A percentile compares a stretch with the other conserved stretches of the same genome.
phyloP scores from a whole-genome alignment of 2,888 invertebrate genomes.

The Entomobrya proxima region DNA sequence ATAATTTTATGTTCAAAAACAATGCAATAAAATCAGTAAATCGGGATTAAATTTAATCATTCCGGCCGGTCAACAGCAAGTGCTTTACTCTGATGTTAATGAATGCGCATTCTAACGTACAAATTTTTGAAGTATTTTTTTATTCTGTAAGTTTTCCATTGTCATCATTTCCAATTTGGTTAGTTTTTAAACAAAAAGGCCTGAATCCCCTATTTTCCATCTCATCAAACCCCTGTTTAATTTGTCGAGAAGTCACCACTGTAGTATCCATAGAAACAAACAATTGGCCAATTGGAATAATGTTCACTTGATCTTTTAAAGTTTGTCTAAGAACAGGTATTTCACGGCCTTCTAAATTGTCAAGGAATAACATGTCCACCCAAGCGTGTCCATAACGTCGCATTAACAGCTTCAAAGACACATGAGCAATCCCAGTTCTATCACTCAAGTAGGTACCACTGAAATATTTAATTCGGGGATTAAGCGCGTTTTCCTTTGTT shows the following conservation, averaged over 20 bases:
- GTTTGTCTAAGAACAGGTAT: neutral
- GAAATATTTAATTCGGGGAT: neutral
- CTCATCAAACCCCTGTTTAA: neutral
- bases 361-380: neutral
- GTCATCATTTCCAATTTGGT: neutral
- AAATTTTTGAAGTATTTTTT: too few species aligned
- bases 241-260: neutral
- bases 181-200: neutral
- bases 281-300: neutral
- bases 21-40: too few species aligned
- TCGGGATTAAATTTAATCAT: neutral
- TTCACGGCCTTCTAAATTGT: neutral
- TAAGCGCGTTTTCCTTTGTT: neutral
- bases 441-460: too few species aligned
- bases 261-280: neutral
- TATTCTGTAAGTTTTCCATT: too few species aligned
- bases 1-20: too few species aligned
- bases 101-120: neutral
- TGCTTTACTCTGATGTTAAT: neutral
- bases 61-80: neutral
- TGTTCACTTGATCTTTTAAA: neutral
- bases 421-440: too few species aligned
- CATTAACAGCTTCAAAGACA: neutral
- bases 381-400: neutral
- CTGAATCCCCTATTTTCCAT: neutral